phyloP scores from a whole-genome alignment of 2,113 vertebrate genomes.

The Chaenogobius annularis region DNA sequence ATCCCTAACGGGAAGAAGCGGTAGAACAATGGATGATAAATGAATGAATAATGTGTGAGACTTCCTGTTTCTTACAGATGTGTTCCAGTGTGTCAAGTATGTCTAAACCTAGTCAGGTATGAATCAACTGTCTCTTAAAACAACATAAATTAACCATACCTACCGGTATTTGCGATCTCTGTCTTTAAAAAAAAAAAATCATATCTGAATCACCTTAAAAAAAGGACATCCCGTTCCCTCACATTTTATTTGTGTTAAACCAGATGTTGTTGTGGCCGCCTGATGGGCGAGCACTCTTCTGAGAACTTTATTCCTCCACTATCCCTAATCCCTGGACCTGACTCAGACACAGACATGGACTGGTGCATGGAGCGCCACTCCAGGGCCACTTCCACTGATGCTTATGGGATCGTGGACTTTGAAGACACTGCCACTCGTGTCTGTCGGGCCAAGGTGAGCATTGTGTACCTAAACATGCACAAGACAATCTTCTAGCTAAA shows the following conservation, averaged over 20 bases:
- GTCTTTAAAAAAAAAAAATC: too few relatives aligned
- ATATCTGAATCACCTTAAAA: neutral
- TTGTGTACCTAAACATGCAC: neutral
- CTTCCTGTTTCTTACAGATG: slow-evolving; percentile 80
- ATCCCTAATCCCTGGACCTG: slow-evolving; percentile 48
- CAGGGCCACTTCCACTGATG: slow-evolving; percentile 83
- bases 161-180: neutral
- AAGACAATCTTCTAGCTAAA: neutral
- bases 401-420: slow-evolving; percentile 92
- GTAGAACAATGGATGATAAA: too few relatives aligned
- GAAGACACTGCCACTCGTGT: slow-evolving; percentile 86
- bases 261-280: slow-evolving; percentile 91
- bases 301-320: slow-evolving; percentile 65
- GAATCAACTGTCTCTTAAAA: neutral
- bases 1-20: too few relatives aligned
- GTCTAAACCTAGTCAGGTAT: slow-evolving; percentile 94
- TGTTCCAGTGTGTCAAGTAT: slow-evolving; percentile 86
- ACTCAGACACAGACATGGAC: slow-evolving; percentile 60
- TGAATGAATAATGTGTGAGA: slow-evolving; percentile 13
- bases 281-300: slow-evolving; percentile 85
- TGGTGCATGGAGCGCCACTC: slow-evolving; percentile 90
- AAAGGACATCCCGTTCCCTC: too few relatives aligned
- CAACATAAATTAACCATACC: neutral
- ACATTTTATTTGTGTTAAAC: slow-evolving; percentile 7
- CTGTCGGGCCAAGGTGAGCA: slow-evolving; percentile 88